phyloP scores from a whole-genome alignment of 2,113 vertebrate species.

The Chloroceryle aenea region DNA sequence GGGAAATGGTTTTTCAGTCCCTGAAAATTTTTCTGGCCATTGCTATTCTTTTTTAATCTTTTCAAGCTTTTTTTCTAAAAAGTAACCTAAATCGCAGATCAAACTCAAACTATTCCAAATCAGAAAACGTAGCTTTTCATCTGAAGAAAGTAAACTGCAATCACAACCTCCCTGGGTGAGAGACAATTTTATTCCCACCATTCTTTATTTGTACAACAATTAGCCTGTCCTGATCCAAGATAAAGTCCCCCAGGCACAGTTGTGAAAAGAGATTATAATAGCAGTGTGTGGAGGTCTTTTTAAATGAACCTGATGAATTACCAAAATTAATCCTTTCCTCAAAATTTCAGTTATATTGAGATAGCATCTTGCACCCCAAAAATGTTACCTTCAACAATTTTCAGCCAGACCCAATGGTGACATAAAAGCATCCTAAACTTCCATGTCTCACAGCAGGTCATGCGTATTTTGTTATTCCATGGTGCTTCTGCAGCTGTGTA shows the following conservation, averaged over 20 bases:
- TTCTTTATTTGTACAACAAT: conserved; percentile 37
- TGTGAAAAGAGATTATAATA: background rate
- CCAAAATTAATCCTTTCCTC: background rate
- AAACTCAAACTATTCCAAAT: background rate
- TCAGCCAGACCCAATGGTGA: background rate
- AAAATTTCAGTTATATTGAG: background rate
- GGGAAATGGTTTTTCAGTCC: background rate
- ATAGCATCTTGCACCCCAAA: background rate
- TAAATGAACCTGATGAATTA: background rate
- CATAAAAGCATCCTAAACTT: background rate
- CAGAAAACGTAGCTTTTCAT: background rate
- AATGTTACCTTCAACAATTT: background rate
- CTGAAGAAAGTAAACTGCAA: conserved; percentile 2
- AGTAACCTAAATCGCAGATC: background rate
- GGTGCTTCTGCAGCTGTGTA: background rate
- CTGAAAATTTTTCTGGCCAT: background rate
- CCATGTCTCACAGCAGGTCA: background rate
- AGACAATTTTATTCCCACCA: background rate
- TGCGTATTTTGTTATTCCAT: background rate
- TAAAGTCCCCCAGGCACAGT: conserved; percentile 13
- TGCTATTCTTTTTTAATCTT: background rate
- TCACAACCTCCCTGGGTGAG: conserved; percentile 9
- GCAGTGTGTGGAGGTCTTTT: background rate
- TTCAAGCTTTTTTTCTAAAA: background rate
- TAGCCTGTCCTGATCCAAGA: conserved; percentile 34